Evolutionary conservation across 2,113 vertebrate species (phyloP), one percentile per base, ranked within the genome.

Genomic region (Apus apus): DNA sequence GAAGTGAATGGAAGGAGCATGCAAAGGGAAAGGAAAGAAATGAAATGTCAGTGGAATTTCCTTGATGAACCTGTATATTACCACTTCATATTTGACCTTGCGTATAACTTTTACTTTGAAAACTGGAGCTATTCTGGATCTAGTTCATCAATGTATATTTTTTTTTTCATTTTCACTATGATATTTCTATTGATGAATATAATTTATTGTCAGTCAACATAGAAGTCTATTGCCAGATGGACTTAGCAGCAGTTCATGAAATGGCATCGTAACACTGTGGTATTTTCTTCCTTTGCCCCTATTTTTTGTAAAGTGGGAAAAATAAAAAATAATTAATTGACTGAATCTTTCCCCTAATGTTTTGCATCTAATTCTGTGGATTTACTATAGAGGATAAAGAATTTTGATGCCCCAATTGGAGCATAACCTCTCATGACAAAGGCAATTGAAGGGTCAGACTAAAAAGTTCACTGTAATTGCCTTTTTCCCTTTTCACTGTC

Each of bases 391-490:
- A 82, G 16, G 46, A 74, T 80, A 77, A 89, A 94, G 90, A 89
- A 73, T 61, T 89, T 84, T 74, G 73, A 68, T 75, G 67, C 87
- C 66, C 74, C 4, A 10, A 81, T 8, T 50, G 56, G 36, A 72
- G 62, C 71, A 72, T 75, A 81, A 82, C 73, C 91, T 95, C 97
- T 96, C 75, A 60, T 93, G 79, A 73, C 95, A 97, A 96, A 97
- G 97, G 96, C 97, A 93, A 97, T 97, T 97, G 97, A 95, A 96
- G 95, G 96, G 97, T 97, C 97, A 96, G 67, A 91, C 73, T 94
- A 96, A 89, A 89, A 78, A 95, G 97, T 96, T 93, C 97, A 94
- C 95, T 95, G 96, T 98, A 98, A 97, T 98, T 96, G 94, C 90
- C 94, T 97, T 94, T 98, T 96, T 94, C 73, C 93, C 85, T 97